Evolutionary conservation across 2,888 invertebrate genomes (phyloP).

Genomic region (Caradrina clavipalpis): DNA sequence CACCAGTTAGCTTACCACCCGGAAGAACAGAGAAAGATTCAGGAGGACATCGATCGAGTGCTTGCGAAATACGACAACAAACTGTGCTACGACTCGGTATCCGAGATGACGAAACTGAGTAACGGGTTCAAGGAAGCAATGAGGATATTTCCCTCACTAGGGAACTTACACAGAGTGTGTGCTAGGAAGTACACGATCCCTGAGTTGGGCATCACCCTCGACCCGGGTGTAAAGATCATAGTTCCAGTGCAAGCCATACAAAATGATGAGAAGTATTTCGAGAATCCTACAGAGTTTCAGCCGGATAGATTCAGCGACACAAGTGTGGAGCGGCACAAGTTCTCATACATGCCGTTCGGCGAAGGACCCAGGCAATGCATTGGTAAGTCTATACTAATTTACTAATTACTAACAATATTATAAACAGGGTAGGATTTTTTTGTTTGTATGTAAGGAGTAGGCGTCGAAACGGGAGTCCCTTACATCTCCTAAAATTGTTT

Average conservation of each 20-base stretch:
- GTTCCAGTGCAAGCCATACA: constrained; percentile 80
- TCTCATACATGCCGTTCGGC: constrained; percentile 79
- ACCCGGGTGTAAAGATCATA: constrained; percentile 78
- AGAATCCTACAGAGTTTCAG: constrained; percentile 73
- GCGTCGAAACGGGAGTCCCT: too few relatives aligned
- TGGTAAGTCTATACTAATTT: too few relatives aligned
- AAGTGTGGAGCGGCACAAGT: constrained; percentile 63
- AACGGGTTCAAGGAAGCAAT: constrained; percentile 78
- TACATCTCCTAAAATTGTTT: too few relatives aligned
- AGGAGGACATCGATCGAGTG: constrained; percentile 79
- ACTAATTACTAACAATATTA: too few relatives aligned
- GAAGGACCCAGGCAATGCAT: constrained; percentile 80
- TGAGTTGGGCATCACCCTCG: constrained; percentile 73
- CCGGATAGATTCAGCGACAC: constrained; percentile 75
- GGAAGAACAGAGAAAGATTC: constrained; percentile 78
- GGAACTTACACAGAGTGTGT: constrained; percentile 75
- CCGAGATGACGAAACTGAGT: constrained; percentile 75
- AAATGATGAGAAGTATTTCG: constrained; percentile 78
- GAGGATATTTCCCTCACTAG: constrained; percentile 77
- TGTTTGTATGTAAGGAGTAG: too few relatives aligned
- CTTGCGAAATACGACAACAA: constrained; percentile 75
- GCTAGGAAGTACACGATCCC: constrained; percentile 71
- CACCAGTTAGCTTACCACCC: constrained; percentile 82
- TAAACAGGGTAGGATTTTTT: too few relatives aligned
- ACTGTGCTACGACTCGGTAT: constrained; percentile 78